A percentile compares a stretch with the other conserved stretches of the same genome.
Evolutionary conservation across 2,113 vertebrate genomes (phyloP).

Genomic region (Pan troglodytes): NHGRI_mPanTro3-v2.1_pri NC_072402.2:82489501-82490000

Average conservation of each 20-base stretch:
- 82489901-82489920: not conserved
- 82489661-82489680: not conserved
- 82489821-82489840: not conserved
- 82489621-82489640: not conserved
- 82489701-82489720: not conserved
- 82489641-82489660: not conserved
- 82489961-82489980: not conserved
- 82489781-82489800: not conserved
- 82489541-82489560: not conserved
- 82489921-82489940: not conserved
- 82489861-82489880: not conserved
- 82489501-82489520: not conserved
- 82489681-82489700: not conserved
- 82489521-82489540: not conserved
- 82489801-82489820: not conserved
- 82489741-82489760: not conserved
- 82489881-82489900: not conserved
- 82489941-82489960: not conserved
- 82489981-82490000: not conserved
- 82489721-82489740: not conserved
- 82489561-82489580: not conserved
- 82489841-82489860: not conserved
- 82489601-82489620: not conserved
- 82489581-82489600: not conserved
- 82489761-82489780: not conserved